Evolutionary conservation across 1,140 invertebrate species (phyloP).

Genomic region (Micrasema minimum): DNA sequence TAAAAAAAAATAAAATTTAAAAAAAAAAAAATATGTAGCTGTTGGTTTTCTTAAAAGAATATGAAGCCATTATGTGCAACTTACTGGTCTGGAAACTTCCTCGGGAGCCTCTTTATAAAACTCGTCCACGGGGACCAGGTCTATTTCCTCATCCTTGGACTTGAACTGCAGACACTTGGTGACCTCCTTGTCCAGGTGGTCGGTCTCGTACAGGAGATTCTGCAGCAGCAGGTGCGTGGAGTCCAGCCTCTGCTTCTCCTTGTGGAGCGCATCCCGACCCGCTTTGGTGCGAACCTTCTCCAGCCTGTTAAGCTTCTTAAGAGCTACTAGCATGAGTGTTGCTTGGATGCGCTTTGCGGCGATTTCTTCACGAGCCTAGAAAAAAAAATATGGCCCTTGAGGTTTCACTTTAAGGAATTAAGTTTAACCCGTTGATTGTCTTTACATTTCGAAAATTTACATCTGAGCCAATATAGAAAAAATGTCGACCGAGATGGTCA

Average conservation of each 20-base stretch:
- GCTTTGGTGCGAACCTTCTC: slow-evolving; percentile 88
- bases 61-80: too few relatives aligned
- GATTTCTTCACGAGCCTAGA: slow-evolving; percentile 72
- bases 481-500: too few relatives aligned
- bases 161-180: slow-evolving; percentile 94
- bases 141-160: slow-evolving; percentile 94
- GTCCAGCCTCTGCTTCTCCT: slow-evolving; percentile 89
- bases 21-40: too few relatives aligned
- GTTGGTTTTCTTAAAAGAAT: too few relatives aligned
- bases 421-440: neutral
- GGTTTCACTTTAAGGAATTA: neutral
- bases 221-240: slow-evolving; percentile 90
- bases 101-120: slow-evolving; percentile 86
- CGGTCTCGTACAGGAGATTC: slow-evolving; percentile 94
- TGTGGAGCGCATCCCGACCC: slow-evolving; percentile 79
- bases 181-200: slow-evolving; percentile 93
- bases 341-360: slow-evolving; percentile 75
- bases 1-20: too few relatives aligned
- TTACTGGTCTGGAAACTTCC: slow-evolving; percentile 76
- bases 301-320: slow-evolving; percentile 91
- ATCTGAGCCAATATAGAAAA: too few relatives aligned
- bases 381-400: slow-evolving; percentile 11
- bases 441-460: slow-evolving; percentile 19
- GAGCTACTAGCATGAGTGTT: slow-evolving; percentile 77
- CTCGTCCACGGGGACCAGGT: slow-evolving; percentile 85